Evolutionary conservation across 64 coral and sea anemone genomes (phyloP).

Genomic region (Porites australiensis): DNA sequence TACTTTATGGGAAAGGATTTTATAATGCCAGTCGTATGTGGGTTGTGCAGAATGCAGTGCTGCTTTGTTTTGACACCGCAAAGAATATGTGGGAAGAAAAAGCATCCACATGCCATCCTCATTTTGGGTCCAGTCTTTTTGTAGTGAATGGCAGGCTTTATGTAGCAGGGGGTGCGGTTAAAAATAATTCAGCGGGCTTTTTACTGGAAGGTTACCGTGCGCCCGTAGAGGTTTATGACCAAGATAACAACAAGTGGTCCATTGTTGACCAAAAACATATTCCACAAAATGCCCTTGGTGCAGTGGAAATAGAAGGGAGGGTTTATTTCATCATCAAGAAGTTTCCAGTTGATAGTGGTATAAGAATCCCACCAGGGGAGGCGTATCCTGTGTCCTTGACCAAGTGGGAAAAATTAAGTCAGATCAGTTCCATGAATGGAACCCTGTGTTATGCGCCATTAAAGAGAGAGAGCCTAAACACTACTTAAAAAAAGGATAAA

Average conservation of each 20-base stretch:
- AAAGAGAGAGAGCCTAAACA: background rate
- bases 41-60: background rate
- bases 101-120: background rate
- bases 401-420: constrained; percentile 7
- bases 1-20: constrained; percentile 38
- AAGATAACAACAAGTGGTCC: constrained; percentile 15
- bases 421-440: background rate
- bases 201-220: too few relatives aligned
- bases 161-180: constrained; percentile 13
- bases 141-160: background rate
- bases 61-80: background rate
- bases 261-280: constrained; percentile 32
- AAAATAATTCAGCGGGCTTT: too few relatives aligned
- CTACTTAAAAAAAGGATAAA: too few relatives aligned
- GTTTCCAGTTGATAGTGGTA: constrained; percentile 34
- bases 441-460: background rate
- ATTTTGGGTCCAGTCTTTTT: constrained; percentile 44
- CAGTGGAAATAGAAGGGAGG: background rate
- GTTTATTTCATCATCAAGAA: background rate
- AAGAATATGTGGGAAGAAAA: background rate
- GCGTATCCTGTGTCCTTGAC: constrained; percentile 19
- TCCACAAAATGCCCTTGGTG: constrained; percentile 17
- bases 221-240: constrained; percentile 31
- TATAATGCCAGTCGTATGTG: background rate
- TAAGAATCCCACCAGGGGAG: constrained; percentile 35